phyloP scores from a whole-genome alignment of 2,888 invertebrate genomes.

The Acanthoscelides obtectus region DNA sequence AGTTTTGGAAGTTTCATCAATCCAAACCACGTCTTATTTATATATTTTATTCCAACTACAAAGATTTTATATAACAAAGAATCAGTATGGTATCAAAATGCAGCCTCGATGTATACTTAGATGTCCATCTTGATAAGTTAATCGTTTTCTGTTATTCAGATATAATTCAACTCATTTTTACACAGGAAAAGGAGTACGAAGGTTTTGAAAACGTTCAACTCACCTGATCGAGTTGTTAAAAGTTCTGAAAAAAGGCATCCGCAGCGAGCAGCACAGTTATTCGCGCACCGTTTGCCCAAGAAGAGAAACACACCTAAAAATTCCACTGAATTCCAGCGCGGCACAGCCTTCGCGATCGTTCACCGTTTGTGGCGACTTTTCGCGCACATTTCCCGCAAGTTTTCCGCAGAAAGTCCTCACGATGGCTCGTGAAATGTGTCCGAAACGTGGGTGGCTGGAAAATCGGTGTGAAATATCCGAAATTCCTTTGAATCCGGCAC shows the following conservation, averaged over 20 bases:
- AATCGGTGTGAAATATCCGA: slow-evolving; percentile 14
- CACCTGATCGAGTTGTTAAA: slow-evolving; percentile 15
- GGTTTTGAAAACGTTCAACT: slow-evolving; percentile 4
- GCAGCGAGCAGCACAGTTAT: slow-evolving; percentile 21
- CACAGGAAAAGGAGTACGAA: neutral
- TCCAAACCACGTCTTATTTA: too few relatives aligned
- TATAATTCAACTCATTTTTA: neutral
- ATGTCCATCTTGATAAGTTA: neutral
- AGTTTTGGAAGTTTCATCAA: too few relatives aligned
- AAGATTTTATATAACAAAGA: neutral
- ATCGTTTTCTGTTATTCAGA: neutral
- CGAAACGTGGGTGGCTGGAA: slow-evolving; percentile 4
- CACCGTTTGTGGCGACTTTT: neutral
- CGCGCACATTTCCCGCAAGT: neutral
- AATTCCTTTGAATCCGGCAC: slow-evolving; percentile 11
- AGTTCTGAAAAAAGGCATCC: slow-evolving; percentile 11
- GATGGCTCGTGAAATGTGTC: slow-evolving; percentile 2
- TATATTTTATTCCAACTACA: too few relatives aligned
- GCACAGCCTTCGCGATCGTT: neutral
- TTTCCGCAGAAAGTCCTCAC: neutral
- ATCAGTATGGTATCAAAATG: neutral
- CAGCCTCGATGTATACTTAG: neutral
- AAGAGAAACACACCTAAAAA: slow-evolving; percentile 24
- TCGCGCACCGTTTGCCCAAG: slow-evolving; percentile 13
- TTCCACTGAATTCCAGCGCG: slow-evolving; percentile 15